These are phyloP conservation scores for Bicyclus anynana DNA, from an alignment of 1,140 invertebrate species.

Conservation along the genomic window DNA sequence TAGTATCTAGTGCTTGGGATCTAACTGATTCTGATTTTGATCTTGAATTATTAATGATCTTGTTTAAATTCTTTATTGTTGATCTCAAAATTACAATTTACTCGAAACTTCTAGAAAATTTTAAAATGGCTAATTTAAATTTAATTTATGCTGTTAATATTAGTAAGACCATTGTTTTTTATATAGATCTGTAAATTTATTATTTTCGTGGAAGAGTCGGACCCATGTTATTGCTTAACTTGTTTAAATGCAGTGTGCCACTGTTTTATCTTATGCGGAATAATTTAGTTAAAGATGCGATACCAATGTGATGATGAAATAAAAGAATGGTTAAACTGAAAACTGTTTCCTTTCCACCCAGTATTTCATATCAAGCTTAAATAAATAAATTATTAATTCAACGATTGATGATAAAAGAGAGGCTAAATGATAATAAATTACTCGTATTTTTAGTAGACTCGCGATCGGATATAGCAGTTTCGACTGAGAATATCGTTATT, in stretches of 20 bases:
- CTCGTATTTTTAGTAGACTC: neutral
- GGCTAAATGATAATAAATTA: too few relatives aligned
- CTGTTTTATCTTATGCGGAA: conserved; percentile 32
- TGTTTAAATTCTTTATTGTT: neutral
- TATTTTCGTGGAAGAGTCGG: neutral
- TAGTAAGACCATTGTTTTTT: neutral
- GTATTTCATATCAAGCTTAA: conserved; percentile 30
- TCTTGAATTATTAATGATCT: conserved; percentile 6
- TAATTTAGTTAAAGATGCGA: conserved; percentile 20
- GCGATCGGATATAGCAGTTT: neutral
- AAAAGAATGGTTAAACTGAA: conserved; percentile 63
- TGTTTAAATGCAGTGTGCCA: conserved; percentile 34
- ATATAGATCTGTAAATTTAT: conserved; percentile 14
- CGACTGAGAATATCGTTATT: neutral
- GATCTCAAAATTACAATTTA: neutral
- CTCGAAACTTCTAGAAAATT: neutral
- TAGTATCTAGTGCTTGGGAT: neutral
- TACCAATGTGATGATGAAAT: conserved; percentile 62
- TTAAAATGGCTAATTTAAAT: neutral
- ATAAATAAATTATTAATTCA: neutral
- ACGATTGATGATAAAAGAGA: neutral
- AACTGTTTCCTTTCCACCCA: conserved; percentile 70
- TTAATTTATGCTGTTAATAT: conserved; percentile 10
- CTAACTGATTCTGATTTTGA: neutral
- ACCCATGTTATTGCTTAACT: neutral